These are phyloP conservation scores for Phengaris alcon DNA, from an alignment of 2,888 invertebrate species.

Conservation along the genomic window DNA sequence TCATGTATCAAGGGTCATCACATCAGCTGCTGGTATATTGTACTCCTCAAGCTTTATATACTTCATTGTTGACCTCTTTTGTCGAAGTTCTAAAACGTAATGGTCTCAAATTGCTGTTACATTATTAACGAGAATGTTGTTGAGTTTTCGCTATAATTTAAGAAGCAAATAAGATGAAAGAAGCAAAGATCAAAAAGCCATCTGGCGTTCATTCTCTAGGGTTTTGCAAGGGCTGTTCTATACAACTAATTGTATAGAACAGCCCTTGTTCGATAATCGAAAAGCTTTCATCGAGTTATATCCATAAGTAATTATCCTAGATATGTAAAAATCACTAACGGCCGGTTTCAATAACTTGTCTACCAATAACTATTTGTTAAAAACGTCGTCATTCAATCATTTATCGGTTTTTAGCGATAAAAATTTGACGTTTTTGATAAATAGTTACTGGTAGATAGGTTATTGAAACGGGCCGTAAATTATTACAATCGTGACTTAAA, in stretches of 20 bases:
- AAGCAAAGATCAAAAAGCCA: conserved; percentile 8
- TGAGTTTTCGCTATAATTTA: not conserved
- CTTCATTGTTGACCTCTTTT: conserved; percentile 28
- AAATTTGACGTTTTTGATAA: too few relatives aligned
- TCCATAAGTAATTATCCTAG: too few relatives aligned
- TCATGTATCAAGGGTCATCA: conserved; percentile 36
- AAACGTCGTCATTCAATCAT: too few relatives aligned
- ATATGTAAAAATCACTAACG: too few relatives aligned
- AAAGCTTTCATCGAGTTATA: too few relatives aligned
- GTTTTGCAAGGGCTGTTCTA: not conserved
- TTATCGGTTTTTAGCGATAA: too few relatives aligned
- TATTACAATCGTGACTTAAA: too few relatives aligned
- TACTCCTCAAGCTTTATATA: conserved; percentile 19
- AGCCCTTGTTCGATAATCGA: conserved; percentile 7
- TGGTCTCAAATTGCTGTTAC: not conserved
- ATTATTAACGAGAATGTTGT: conserved; percentile 7
- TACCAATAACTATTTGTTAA: too few relatives aligned
- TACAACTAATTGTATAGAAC: not conserved
- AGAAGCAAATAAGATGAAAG: not conserved
- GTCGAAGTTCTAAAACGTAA: conserved; percentile 16
- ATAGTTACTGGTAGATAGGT: too few relatives aligned
- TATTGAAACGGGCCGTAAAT: too few relatives aligned
- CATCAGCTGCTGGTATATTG: conserved; percentile 23
- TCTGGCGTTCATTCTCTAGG: not conserved
- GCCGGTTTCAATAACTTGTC: too few relatives aligned